Evolutionary conservation across 2,113 vertebrate genomes (phyloP), one percentile per base, ranked within the genome.

Genomic region (Sisor rabdophorus): DNA sequence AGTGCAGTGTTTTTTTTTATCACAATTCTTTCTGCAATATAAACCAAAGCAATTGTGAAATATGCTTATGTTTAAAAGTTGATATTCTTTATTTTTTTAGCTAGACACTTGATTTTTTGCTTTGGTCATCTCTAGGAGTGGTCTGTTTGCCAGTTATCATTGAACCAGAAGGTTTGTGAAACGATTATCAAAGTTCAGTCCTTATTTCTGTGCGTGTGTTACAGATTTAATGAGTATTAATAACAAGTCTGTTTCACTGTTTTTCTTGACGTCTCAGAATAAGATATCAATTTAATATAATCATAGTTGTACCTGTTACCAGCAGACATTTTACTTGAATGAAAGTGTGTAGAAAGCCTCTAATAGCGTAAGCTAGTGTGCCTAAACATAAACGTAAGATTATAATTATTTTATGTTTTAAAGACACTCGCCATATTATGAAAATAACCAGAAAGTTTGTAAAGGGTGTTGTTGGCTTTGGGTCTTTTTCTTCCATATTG

Each of bases 181-280:
- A 76, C 63, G 8, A 59, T 61, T 77, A 63, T 71, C 78, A 82
- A 82, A 74, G 81, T 82, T 61, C 74, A 59, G 20, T 79, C 40
- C 48, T 54, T 22, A 47, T 73, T 2, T 74, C 20, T 32, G 50
- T 63, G 30, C 53, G 22, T 71, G 30, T 59, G 61, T 55, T 54
- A 40, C 20, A 59, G 68, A 67, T 3, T 52, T 50, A 24, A 64
- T 63, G 71, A 71, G 76, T 61, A 63, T 74, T 50, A 52, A 26
- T 64, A 30, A 61, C 64, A 70, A 55, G 52, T 58, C 44, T 59
- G 64, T 44, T 74, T 60, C 54, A 32, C 68, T 36, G 52, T 59
- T 15, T 30, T 73, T 76, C 30, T 55, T 63, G 61, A 30, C 47
- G 12, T 40, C 65, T 59, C 36, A 40, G 48, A 61, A 76, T 81